Conservation (phyloP, 2,113 vertebrate genomes). For the Muntiacus reevesi region DNA sequence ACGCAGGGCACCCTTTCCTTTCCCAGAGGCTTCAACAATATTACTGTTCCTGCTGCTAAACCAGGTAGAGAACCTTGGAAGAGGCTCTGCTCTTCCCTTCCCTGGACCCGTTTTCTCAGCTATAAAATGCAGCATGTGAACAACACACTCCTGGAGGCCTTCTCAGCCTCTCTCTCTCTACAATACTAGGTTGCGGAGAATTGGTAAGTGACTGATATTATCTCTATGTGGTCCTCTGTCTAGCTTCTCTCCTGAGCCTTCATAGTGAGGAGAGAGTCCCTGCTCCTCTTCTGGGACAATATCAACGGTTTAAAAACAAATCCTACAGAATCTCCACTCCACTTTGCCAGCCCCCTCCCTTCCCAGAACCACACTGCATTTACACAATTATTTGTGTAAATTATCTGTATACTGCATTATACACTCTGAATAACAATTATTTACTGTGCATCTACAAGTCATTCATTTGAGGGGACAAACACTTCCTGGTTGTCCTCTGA, state of each 20-base stretch:
- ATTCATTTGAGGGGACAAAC: background rate
- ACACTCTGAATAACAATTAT: background rate
- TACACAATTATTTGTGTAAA: background rate
- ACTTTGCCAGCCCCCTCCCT: background rate
- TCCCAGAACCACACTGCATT: background rate
- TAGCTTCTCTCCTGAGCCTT: background rate
- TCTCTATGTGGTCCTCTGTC: background rate
- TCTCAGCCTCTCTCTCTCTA: background rate
- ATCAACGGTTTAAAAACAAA: background rate
- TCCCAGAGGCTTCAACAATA: background rate
- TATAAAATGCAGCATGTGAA: background rate
- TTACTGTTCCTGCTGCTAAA: background rate
- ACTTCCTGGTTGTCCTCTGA: background rate
- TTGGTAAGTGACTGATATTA: background rate
- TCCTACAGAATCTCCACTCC: background rate
- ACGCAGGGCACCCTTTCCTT: background rate
- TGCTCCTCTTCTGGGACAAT: background rate
- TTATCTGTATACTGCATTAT: background rate
- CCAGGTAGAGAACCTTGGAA: background rate
- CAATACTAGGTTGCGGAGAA: background rate
- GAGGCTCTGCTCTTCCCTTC: background rate
- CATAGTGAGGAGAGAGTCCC: background rate
- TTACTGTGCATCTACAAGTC: background rate
- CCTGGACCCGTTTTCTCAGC: background rate
- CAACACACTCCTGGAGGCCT: background rate